Base-by-base conservation (phyloP, 2,113 vertebrate species). In the Cettia cetti region DNA sequence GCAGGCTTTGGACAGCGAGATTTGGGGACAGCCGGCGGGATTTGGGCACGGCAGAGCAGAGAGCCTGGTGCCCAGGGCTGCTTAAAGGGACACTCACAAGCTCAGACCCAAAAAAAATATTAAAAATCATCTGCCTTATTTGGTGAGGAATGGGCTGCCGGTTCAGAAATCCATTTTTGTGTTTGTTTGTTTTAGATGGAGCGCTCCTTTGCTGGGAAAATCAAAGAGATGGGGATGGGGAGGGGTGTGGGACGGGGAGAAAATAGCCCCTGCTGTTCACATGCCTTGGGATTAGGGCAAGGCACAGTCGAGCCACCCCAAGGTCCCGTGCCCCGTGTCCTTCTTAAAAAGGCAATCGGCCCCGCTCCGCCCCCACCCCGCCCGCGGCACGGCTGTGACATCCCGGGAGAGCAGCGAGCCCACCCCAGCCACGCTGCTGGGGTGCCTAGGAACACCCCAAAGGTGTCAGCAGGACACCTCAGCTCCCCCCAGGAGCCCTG, bases 61-160 rank as follows among this genome's bases (percentile, higher is more conserved):
- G 70, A 91, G 83, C 78, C 31, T 6, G 27, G 56, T 68, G 86
- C 63, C 74, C 42, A 59, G 40, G 54, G 70, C 89, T 95, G 93
- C 92, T 94, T 95, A 95, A 94, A 96, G 94, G 85, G 96, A 96
- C 70, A 82, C 42, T 87, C 65, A 39, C 71, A 65, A 93, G 53
- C 44, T 80, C 68, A 56, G 70, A 84, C 20, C 77, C 47, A 47
- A 69, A 65, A 39, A 68, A 40, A 60, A 57, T 33, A 37, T 7
- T 45, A 47, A 69, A 45, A 68, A 61, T 26, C 23, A 78, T 82
- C 92, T 78, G 79, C 97, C 96, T 97, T 97, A 97, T 97, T 97
- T 97, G 97, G 97, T 84, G 95, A 96, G 93, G 96, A 97, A 93
- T 40, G 30, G 94, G 65, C 82, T 53, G 72, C 71, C 2, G 5